Conservation (phyloP, 2,797 vertebrate species). For the Myotis myotis region DNA sequence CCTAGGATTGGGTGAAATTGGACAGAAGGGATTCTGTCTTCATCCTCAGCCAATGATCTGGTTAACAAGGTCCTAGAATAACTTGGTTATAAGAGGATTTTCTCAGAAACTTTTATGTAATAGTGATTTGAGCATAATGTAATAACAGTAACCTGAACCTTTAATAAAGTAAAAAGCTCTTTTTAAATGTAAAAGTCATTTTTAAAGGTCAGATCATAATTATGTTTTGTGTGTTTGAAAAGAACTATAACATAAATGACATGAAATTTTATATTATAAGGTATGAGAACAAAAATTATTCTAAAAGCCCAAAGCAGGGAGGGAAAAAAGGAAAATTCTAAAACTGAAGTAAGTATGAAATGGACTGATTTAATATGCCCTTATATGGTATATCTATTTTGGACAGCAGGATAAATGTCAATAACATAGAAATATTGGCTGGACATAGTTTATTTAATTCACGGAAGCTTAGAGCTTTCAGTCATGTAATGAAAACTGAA, state of each 20-base stretch:
- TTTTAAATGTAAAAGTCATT: background rate
- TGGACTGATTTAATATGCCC: background rate
- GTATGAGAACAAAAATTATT: background rate
- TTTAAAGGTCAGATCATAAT: background rate
- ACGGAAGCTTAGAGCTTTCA: background rate
- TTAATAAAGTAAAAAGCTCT: background rate
- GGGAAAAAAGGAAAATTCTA: background rate
- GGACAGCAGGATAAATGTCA: background rate
- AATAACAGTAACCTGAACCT: background rate
- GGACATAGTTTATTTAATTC: background rate
- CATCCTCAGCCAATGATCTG: background rate
- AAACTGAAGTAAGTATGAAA: background rate
- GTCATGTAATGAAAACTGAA: background rate
- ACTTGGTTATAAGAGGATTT: background rate
- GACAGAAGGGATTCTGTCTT: fast-evolving
- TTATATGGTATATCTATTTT: background rate
- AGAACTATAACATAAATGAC: background rate
- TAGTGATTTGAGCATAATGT: background rate
- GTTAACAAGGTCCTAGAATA: background rate
- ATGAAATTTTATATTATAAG: background rate
- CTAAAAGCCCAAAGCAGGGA: background rate
- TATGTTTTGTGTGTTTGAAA: background rate
- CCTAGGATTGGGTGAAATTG: fast-evolving
- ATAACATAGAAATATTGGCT: background rate
- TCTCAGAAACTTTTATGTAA: background rate